phyloP scores from a whole-genome alignment of 2,797 vertebrate species.

The Silurus aristotelis region DNA sequence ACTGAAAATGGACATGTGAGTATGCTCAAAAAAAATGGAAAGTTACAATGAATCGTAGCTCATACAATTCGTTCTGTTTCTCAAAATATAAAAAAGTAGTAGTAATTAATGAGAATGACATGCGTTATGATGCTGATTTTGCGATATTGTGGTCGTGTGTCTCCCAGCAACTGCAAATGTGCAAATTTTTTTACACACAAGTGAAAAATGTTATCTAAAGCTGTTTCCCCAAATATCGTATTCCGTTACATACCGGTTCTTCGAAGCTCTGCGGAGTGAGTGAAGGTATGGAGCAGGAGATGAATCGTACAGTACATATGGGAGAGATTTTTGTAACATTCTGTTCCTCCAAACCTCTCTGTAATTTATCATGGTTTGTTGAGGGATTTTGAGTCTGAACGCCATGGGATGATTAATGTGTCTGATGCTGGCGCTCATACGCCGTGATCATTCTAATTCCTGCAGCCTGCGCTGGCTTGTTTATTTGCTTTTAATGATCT shows the following conservation, averaged over 20 bases:
- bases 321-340: slow-evolving; percentile 51
- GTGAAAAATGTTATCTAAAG: too few relatives aligned
- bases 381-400: slow-evolving; percentile 56
- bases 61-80: neutral
- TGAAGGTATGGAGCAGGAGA: slow-evolving; percentile 21
- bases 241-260: too few relatives aligned
- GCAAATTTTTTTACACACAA: too few relatives aligned
- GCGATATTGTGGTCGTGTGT: neutral
- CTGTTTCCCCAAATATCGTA: too few relatives aligned
- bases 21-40: neutral
- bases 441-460: slow-evolving; percentile 53
- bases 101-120: too few relatives aligned
- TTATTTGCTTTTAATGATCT: slow-evolving; percentile 56
- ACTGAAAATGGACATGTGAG: neutral
- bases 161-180: neutral
- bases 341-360: slow-evolving; percentile 34
- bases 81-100: too few relatives aligned
- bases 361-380: slow-evolving; percentile 62
- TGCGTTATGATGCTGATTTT: neutral
- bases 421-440: slow-evolving; percentile 55
- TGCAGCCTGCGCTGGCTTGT: slow-evolving; percentile 44
- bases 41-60: too few relatives aligned
- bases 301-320: slow-evolving; percentile 41
- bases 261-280: slow-evolving; percentile 1
- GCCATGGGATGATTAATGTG: slow-evolving; percentile 60